These are phyloP conservation scores for Pygmarrhopalites habei DNA, from an alignment of 1,140 invertebrate species.

Conservation along the genomic window DNA sequence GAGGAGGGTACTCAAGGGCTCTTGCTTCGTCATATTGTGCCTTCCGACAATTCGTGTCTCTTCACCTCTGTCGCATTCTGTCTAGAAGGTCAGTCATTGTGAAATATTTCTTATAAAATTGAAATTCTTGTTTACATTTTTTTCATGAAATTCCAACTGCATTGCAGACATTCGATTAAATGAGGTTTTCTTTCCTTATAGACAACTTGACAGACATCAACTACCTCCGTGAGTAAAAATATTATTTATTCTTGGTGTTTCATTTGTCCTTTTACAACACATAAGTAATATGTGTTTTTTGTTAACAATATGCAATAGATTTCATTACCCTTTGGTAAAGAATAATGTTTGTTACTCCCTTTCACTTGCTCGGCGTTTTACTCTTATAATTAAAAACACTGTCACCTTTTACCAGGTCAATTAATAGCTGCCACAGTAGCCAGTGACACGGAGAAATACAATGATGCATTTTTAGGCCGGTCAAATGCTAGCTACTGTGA, in stretches of 20 bases:
- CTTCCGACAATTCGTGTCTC: slow-evolving; percentile 90
- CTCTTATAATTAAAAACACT: no score
- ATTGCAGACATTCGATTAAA: neutral
- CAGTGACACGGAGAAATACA: slow-evolving; percentile 67
- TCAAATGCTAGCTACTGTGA: slow-evolving; percentile 76
- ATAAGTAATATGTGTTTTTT: no score
- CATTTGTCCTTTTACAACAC: no score
- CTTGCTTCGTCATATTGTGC: slow-evolving; percentile 80
- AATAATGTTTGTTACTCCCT: no score
- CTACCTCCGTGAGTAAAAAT: slow-evolving; percentile 38
- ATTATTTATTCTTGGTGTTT: no score
- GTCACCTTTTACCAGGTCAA: slow-evolving; percentile 58
- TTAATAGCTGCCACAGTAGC: slow-evolving; percentile 77
- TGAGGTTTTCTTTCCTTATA: neutral
- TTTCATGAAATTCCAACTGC: neutral
- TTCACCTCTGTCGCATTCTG: slow-evolving; percentile 78
- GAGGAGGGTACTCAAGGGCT: slow-evolving; percentile 54
- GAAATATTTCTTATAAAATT: neutral
- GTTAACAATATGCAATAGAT: no score
- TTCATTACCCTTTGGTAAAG: no score
- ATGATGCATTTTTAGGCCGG: slow-evolving; percentile 77
- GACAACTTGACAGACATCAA: neutral
- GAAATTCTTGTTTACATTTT: neutral
- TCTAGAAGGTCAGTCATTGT: slow-evolving; percentile 49
- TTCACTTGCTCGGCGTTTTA: no score